Evolutionary conservation across 2,113 vertebrate genomes (phyloP), one percentile per base, ranked within the genome.

Genomic region (Marcusenius ussheri): DNA sequence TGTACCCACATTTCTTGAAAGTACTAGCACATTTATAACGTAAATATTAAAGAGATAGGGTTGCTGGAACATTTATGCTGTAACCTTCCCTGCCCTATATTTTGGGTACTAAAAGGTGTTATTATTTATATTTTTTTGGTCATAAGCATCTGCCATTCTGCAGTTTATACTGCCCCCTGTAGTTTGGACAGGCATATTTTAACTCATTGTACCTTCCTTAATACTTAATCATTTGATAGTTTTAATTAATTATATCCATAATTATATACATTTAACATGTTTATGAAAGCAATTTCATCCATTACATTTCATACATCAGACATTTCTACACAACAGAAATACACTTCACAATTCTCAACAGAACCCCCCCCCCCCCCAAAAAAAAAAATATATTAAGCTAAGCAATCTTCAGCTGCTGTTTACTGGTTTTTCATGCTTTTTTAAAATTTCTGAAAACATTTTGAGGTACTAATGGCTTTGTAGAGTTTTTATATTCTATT

Each of bases 111-210:
- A 47, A 84, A 47, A 42, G 19, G 21, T 83, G 7, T 45, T 83
- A 21, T 83, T 47, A n/a, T 86, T 27, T 51, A 49, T 31, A 27
- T 11, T 86, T 35, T 15, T 53, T 53, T 49, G 24, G 4, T 27
- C 15, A 31, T 31, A 1, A 3, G 27, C 31, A 87, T 87, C 27
- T 42, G 11, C 27, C 45, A 24, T 87, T 46, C 84, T 19, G 53
- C 5, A 19, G 49, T 87, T 91, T 77, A 91, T 90, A 94, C 94
- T 96, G 95, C 94, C 96, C 94, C 94, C 94, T 93, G 58, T 35
- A 93, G 95, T 94, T 89, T 17, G 6, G 2, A 84, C 24, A 46
- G 74, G 17, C 45, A 13, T 53, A 27, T 13, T n/a, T 51, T 31
- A 21, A 15, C 3, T 35, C 11, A 15, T 53, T 27, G n/a, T 11